Conservation (phyloP, 1,140 invertebrate genomes). For the Dreissena polymorpha region DNA sequence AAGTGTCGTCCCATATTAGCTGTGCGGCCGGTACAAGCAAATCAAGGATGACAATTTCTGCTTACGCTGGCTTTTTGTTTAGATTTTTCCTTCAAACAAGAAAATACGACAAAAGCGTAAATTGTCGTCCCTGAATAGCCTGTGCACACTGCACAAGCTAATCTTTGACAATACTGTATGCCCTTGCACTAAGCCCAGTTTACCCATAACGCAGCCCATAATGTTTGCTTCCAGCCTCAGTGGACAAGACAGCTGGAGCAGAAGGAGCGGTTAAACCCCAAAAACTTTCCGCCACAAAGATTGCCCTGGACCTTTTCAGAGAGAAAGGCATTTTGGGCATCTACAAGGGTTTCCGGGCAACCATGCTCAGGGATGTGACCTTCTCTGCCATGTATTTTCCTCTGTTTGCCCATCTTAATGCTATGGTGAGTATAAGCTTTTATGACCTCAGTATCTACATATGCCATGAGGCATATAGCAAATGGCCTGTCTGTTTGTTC, state of each 20-base stretch:
- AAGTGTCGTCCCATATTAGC: too few species aligned
- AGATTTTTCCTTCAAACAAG: too few species aligned
- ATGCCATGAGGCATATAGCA: conserved; percentile 80
- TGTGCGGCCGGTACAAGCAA: too few species aligned
- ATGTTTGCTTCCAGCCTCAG: conserved; percentile 6
- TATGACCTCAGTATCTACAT: conserved; percentile 3
- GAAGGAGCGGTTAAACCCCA: conserved; percentile 75
- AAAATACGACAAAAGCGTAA: too few species aligned
- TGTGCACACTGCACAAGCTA: too few species aligned
- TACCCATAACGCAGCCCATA: too few species aligned
- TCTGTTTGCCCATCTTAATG: conserved; percentile 96
- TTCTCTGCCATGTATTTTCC: conserved; percentile 99
- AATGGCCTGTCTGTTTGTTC: conserved; percentile 85
- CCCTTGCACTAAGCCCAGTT: too few species aligned
- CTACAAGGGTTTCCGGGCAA: conserved; percentile 96
- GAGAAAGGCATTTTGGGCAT: conserved; percentile 94
- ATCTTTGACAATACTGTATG: too few species aligned
- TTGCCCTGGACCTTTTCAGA: conserved; percentile 89
- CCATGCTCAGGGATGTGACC: conserved; percentile 95
- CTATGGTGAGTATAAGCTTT: conserved; percentile 86
- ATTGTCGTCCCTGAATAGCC: too few species aligned
- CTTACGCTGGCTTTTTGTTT: too few species aligned
- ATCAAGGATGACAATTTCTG: too few species aligned
- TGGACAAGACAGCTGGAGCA: conserved; percentile 54
- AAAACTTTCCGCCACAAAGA: conserved; percentile 90